Evolutionary conservation across 2,888 invertebrate genomes (phyloP).

Genomic region (Acleris sparsana): DNA sequence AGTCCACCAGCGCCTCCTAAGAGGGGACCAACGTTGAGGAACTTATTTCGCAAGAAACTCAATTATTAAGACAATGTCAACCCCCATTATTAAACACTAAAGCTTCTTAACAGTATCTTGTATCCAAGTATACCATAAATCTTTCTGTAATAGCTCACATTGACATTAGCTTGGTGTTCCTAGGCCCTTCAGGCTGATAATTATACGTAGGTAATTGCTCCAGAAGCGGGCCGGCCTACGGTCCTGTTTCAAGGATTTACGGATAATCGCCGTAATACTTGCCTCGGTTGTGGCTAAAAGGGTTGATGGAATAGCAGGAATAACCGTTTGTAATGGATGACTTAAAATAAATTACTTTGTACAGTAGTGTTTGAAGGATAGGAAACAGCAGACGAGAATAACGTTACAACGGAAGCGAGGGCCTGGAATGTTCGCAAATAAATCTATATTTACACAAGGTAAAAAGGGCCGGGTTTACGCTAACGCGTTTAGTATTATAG

Average conservation of each 20-base stretch:
- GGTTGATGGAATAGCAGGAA: constrained; percentile 42
- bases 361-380: constrained; percentile 3
- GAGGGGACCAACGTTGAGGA: too few relatives aligned
- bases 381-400: constrained; percentile 21
- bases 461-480: background rate
- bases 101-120: constrained; percentile 8
- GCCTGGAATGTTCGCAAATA: constrained; percentile 15
- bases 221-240: constrained; percentile 31
- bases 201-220: constrained; percentile 50
- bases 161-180: constrained; percentile 42
- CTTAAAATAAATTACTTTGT: constrained; percentile 18
- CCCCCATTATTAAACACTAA: constrained; percentile 11
- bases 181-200: constrained; percentile 39
- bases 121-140: constrained; percentile 21
- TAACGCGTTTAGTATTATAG: background rate
- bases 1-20: too few relatives aligned
- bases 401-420: constrained; percentile 11
- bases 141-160: constrained; percentile 12
- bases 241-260: constrained; percentile 30
- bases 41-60: too few relatives aligned
- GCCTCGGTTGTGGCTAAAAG: constrained; percentile 15
- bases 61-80: background rate
- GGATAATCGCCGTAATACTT: constrained; percentile 35
- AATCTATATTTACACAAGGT: constrained; percentile 4
- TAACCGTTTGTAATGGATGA: constrained; percentile 22